phyloP scores from a whole-genome alignment of 2,888 invertebrate species.

The Sipha maydis region DNA sequence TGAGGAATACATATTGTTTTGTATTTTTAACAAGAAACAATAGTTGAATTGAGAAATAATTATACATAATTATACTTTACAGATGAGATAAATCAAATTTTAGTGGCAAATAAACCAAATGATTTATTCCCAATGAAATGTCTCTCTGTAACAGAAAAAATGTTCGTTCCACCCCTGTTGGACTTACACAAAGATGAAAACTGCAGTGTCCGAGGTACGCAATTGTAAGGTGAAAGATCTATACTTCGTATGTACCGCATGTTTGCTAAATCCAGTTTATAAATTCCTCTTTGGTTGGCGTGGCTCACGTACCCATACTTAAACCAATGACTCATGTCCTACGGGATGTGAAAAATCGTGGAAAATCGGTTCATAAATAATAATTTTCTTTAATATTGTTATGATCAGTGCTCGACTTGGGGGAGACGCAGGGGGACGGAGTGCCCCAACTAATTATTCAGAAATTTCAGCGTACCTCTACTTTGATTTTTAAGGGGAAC shows the following conservation, averaged over 20 bases:
- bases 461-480: too few relatives aligned
- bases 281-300: slow-evolving; percentile 77
- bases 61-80: too few relatives aligned
- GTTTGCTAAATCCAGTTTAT: slow-evolving; percentile 78
- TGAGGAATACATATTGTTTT: too few relatives aligned
- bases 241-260: slow-evolving; percentile 78
- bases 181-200: slow-evolving; percentile 78
- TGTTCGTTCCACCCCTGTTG: not conserved
- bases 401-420: too few relatives aligned
- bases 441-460: too few relatives aligned
- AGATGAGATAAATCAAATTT: not conserved
- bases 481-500: too few relatives aligned
- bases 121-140: not conserved
- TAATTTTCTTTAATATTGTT: too few relatives aligned
- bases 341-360: slow-evolving; percentile 63
- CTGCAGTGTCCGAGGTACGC: slow-evolving; percentile 76
- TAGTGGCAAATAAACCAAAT: not conserved
- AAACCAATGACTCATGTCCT: slow-evolving; percentile 73
- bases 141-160: not conserved
- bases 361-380: not conserved
- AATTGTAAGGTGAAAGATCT: slow-evolving; percentile 78
- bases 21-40: too few relatives aligned
- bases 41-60: too few relatives aligned
- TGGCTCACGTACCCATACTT: slow-evolving; percentile 81
- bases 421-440: too few relatives aligned